phyloP scores from a whole-genome alignment of 2,888 invertebrate species.

The Villa cingulata region DNA sequence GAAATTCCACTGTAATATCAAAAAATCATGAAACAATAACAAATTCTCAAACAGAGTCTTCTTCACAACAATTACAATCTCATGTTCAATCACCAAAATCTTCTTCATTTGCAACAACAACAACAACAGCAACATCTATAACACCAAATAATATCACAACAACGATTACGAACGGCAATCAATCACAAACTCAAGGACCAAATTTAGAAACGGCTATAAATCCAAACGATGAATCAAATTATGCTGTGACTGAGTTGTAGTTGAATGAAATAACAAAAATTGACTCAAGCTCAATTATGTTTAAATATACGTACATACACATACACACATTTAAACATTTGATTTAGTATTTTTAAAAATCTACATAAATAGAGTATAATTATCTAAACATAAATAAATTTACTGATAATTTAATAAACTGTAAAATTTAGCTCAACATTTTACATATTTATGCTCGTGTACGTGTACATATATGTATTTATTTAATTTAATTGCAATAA shows the following conservation, averaged over 20 bases:
- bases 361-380: no score
- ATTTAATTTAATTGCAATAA: no score
- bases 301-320: no score
- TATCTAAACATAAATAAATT: no score
- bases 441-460: no score
- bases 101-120: not conserved
- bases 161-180: constrained; percentile 12
- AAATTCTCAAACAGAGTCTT: constrained; percentile 10
- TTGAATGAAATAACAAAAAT: no score
- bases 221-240: constrained; percentile 35
- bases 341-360: no score
- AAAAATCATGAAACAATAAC: constrained; percentile 10
- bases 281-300: no score
- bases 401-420: no score
- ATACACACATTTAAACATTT: no score
- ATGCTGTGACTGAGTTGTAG: constrained; percentile 37
- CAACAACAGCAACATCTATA: not conserved
- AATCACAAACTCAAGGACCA: constrained; percentile 18
- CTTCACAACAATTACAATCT: not conserved
- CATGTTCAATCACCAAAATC: constrained; percentile 3
- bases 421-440: no score
- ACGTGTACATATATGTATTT: no score
- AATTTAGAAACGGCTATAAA: constrained; percentile 20
- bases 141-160: constrained; percentile 9
- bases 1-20: not conserved